Evolutionary conservation across 2,113 vertebrate genomes (phyloP).

Genomic region (Anoplopoma fimbria): DNA sequence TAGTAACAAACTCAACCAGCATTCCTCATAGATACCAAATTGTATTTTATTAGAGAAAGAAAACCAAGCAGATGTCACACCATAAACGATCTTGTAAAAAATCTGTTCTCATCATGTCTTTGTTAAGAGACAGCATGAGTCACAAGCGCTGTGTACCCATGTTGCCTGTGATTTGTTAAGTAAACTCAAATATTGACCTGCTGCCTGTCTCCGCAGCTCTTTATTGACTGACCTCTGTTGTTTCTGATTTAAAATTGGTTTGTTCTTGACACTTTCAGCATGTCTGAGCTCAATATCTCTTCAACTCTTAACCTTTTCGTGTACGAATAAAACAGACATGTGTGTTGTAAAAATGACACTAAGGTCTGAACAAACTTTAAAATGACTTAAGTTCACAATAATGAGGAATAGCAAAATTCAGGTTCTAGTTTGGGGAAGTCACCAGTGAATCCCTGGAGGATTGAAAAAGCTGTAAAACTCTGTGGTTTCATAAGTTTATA

Average conservation of each 20-base stretch:
- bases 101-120: neutral
- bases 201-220: neutral
- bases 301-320: neutral
- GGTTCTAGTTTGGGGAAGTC: slow-evolving; percentile 38
- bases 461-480: slow-evolving; percentile 48
- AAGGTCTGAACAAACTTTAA: neutral
- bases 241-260: slow-evolving; percentile 5
- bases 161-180: slow-evolving; percentile 21
- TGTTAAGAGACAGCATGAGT: neutral
- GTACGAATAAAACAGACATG: neutral
- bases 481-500: slow-evolving; percentile 40
- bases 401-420: slow-evolving; percentile 51
- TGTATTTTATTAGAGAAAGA: neutral
- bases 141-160: neutral
- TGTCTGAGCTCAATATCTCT: slow-evolving; percentile 18
- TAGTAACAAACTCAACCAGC: too few relatives aligned
- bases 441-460: slow-evolving; percentile 50
- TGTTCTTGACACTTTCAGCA: slow-evolving; percentile 4
- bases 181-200: slow-evolving; percentile 42
- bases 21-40: neutral
- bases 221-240: slow-evolving; percentile 33
- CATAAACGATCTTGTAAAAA: neutral
- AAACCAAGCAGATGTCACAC: neutral
- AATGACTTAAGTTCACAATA: slow-evolving; percentile 15
- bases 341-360: neutral